phyloP scores from a whole-genome alignment of 1,140 invertebrate species.

The Drosophila guanche region DNA sequence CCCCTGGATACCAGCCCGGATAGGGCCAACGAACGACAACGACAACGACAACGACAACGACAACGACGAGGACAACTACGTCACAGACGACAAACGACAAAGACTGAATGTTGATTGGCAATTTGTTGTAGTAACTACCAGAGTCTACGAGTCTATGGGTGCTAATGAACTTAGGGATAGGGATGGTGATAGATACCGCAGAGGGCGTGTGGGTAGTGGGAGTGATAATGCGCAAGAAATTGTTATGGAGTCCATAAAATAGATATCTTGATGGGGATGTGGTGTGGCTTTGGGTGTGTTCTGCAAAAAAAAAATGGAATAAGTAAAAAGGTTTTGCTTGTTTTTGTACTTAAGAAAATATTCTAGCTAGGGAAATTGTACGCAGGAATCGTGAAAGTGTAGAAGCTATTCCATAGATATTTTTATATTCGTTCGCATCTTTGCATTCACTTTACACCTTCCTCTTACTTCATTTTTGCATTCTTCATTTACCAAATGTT shows the following conservation, averaged over 20 bases:
- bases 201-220: constrained; percentile 6
- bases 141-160: constrained; percentile 27
- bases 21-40: constrained; percentile 55
- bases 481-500: too few species aligned
- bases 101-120: constrained; percentile 58
- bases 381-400: too few species aligned
- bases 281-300: constrained; percentile 3
- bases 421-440: too few species aligned
- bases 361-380: too few species aligned
- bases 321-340: too few species aligned
- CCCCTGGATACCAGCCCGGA: not conserved
- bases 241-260: constrained; percentile 32
- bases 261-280: constrained; percentile 6
- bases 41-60: too few species aligned
- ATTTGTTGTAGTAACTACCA: constrained; percentile 60
- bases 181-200: not conserved
- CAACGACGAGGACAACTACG: constrained; percentile 42
- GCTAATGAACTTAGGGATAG: constrained; percentile 51
- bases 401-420: too few species aligned
- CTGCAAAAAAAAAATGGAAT: not conserved
- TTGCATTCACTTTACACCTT: too few species aligned
- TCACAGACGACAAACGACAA: constrained; percentile 20
- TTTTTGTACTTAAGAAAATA: too few species aligned
- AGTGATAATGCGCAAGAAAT: constrained; percentile 37
- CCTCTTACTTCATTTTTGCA: too few species aligned